These are phyloP conservation scores for Malurus cyaneus DNA, from an alignment of 2,113 vertebrate genomes.

Conservation along the genomic window DNA sequence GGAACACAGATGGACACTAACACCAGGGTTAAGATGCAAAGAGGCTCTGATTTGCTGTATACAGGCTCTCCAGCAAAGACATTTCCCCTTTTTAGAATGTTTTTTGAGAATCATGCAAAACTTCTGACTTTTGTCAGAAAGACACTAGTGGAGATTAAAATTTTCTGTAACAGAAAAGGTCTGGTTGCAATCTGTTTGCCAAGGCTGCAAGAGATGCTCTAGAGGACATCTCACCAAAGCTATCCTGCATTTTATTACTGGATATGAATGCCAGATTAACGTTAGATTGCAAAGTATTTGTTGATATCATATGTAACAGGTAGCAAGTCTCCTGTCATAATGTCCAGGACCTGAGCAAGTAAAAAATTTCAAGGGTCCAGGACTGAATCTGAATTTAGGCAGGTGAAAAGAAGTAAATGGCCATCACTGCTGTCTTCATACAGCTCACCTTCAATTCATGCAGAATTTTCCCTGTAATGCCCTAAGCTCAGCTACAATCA, in stretches of 20 bases:
- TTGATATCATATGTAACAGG: neutral
- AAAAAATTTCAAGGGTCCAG: neutral
- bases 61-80: neutral
- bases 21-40: neutral
- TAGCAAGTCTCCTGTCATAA: neutral
- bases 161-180: too few relatives aligned
- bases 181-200: neutral
- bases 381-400: neutral
- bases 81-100: neutral
- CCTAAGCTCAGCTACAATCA: neutral
- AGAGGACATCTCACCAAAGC: neutral
- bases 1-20: constrained; percentile 9
- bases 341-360: neutral
- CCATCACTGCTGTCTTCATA: neutral
- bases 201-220: neutral
- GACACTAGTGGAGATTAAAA: neutral
- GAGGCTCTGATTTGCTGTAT: neutral
- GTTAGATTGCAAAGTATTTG: neutral
- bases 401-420: neutral
- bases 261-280: neutral
- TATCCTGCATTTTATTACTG: neutral
- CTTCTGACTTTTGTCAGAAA: neutral
- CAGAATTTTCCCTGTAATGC: neutral
- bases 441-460: neutral
- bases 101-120: neutral